A percentile compares a stretch with the other conserved stretches of the same genome.
Evolutionary conservation across 1,140 invertebrate species (phyloP).

Genomic region (Ridgeia piscesae): DNA sequence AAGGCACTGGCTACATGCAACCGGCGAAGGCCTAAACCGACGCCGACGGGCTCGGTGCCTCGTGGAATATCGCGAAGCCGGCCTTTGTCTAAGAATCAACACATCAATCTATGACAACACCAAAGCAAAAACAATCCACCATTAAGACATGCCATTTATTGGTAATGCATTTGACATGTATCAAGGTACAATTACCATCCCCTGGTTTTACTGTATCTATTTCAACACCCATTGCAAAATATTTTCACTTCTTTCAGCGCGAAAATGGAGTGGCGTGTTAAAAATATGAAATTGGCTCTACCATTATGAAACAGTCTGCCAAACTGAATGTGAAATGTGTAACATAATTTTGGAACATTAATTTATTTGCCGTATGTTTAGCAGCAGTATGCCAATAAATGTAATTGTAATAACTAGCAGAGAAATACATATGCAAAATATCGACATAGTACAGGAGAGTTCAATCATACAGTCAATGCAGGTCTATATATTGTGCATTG

Average conservation of each 20-base stretch:
- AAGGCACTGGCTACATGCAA: too few relatives aligned
- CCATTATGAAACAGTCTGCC: not conserved
- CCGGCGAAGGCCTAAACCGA: not conserved
- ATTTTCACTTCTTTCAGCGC: slow-evolving; percentile 5
- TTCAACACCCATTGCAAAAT: slow-evolving; percentile 24
- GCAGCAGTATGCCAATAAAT: too few relatives aligned
- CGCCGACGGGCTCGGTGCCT: not conserved
- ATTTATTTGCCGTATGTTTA: too few relatives aligned
- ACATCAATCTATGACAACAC: not conserved
- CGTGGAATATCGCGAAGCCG: not conserved
- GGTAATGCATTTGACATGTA: not conserved
- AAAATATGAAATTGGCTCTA: not conserved
- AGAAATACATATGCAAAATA: too few relatives aligned
- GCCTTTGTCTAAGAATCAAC: not conserved
- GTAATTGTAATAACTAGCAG: too few relatives aligned
- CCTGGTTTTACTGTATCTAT: slow-evolving; percentile 23
- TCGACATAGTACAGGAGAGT: too few relatives aligned
- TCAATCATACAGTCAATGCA: too few relatives aligned
- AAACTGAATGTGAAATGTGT: not conserved
- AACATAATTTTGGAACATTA: not conserved
- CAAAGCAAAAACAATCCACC: not conserved
- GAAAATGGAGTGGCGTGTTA: not conserved
- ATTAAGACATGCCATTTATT: not conserved
- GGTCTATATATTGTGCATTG: too few relatives aligned
- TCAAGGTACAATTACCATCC: slow-evolving; percentile 21